Base-by-base conservation (phyloP, 2,113 vertebrate species). In the Crotalus viridis region DNA sequence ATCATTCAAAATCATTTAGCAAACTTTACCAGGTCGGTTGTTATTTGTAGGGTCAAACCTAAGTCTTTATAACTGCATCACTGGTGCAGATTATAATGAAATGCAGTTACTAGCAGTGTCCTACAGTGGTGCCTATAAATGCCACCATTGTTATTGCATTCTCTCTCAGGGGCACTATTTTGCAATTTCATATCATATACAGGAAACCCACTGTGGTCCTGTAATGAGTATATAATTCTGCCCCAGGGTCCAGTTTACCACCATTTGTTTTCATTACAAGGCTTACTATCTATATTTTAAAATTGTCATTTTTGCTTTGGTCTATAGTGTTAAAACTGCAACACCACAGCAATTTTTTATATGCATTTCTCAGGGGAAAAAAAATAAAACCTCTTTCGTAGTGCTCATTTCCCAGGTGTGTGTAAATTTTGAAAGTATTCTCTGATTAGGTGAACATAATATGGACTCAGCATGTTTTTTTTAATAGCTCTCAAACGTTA, bases 251-350 rank as follows among this genome's bases (percentile, higher is more conserved):
- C 95, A 90, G 24, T 94, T 91, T 4, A 91, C 89, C 86, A 86
- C 33, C 59, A 56, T 94, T 94, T 95, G 92, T 94, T 94, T 93
- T 89, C 95, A 95, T 96, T 95, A 57, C 91, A 0, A 0, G 33
- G 39, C 52, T 92, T 94, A 0, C 92, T 88, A 3, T 48, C 86
- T 85, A 0, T 33, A 39, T 90, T 93, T 74, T 24, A 46, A 85
- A 93, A 28, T 64, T 74, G 94, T 64, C 94, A n/a, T 57, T 56
- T 87, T 10, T 0, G 3, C 48, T 0, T 1, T 59, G 26, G 88
- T 87, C 33, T 13, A 0, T 26, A 8, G 90, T 89, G 69, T 51
- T 90, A 57, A 90, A 64, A 93, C 52, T 0, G 0, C 95, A 90
- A 3, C 0, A 21, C 0, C 0, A 89, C 0, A 0, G 26, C 43